These are phyloP conservation scores for Camponotus pennsylvanicus DNA, from an alignment of 1,140 invertebrate species.

Conservation along the genomic window DNA sequence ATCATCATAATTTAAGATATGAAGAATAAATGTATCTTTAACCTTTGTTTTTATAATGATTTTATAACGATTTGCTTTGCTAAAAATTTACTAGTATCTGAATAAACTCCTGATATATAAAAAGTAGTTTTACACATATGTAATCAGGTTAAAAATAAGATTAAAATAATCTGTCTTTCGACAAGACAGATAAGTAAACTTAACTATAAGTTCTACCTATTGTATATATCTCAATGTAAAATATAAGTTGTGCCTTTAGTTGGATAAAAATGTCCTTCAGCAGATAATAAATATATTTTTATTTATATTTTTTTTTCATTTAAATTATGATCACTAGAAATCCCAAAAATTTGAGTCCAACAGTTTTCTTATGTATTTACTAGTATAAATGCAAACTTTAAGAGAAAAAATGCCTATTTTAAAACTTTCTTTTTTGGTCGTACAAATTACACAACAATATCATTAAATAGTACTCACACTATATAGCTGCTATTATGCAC, in stretches of 20 bases:
- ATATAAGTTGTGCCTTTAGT: background rate
- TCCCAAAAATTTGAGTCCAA: background rate
- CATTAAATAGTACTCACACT: constrained; percentile 23
- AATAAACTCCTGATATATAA: background rate
- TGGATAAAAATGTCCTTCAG: background rate
- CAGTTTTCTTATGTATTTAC: background rate
- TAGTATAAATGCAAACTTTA: constrained; percentile 17
- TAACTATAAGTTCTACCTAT: background rate
- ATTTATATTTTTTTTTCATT: constrained; percentile 21
- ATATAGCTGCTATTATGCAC: constrained; percentile 67
- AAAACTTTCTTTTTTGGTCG: background rate
- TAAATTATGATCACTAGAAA: background rate
- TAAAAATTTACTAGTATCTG: constrained; percentile 14
- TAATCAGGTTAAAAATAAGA: background rate
- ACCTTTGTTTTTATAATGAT: background rate
- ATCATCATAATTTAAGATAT: background rate
- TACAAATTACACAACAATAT: constrained; percentile 47
- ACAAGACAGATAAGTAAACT: constrained; percentile 6
- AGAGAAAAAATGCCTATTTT: constrained; percentile 19
- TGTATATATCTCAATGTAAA: background rate
- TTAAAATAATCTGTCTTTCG: background rate
- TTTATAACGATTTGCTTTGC: constrained; percentile 7
- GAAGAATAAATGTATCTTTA: background rate
- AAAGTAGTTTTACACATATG: background rate
- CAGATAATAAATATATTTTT: background rate